These are phyloP conservation scores for Melanchra persicariae DNA, from an alignment of 2,888 invertebrate genomes.

Conservation along the genomic window DNA sequence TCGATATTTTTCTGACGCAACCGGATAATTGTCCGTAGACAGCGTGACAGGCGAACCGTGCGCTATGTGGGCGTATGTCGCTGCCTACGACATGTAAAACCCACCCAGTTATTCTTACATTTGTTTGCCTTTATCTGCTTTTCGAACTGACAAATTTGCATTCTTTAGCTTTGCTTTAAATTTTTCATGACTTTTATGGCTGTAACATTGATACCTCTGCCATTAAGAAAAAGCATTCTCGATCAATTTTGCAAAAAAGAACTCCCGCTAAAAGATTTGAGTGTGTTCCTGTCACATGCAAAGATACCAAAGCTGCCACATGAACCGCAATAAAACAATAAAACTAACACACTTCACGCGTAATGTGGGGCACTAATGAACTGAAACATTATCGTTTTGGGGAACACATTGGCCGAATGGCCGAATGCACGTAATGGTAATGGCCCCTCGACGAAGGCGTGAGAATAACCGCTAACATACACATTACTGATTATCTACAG, in stretches of 20 bases:
- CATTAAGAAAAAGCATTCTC: not conserved
- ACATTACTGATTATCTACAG: slow-evolving; percentile 83
- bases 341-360: slow-evolving; percentile 57
- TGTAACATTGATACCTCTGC: not conserved
- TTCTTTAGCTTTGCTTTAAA: not conserved
- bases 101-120: slow-evolving; percentile 24
- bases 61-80: slow-evolving; percentile 63
- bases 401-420: slow-evolving; percentile 66
- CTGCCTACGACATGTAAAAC: slow-evolving; percentile 58
- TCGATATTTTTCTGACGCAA: slow-evolving; percentile 73
- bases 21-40: slow-evolving; percentile 72
- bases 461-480: slow-evolving; percentile 78
- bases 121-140: slow-evolving; percentile 22
- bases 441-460: slow-evolving; percentile 69
- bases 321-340: slow-evolving; percentile 57
- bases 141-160: slow-evolving; percentile 16
- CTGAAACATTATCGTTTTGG: slow-evolving; percentile 70
- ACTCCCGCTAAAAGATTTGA: slow-evolving; percentile 1
- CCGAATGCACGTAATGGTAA: slow-evolving; percentile 67
- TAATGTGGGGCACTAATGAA: slow-evolving; percentile 64
- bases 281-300: slow-evolving; percentile 39
- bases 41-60: slow-evolving; percentile 70
- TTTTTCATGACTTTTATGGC: not conserved
- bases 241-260: slow-evolving; percentile 24
- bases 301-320: slow-evolving; percentile 36